Conservation (phyloP, 2,113 vertebrate genomes). For the Oryzias melastigma region DNA sequence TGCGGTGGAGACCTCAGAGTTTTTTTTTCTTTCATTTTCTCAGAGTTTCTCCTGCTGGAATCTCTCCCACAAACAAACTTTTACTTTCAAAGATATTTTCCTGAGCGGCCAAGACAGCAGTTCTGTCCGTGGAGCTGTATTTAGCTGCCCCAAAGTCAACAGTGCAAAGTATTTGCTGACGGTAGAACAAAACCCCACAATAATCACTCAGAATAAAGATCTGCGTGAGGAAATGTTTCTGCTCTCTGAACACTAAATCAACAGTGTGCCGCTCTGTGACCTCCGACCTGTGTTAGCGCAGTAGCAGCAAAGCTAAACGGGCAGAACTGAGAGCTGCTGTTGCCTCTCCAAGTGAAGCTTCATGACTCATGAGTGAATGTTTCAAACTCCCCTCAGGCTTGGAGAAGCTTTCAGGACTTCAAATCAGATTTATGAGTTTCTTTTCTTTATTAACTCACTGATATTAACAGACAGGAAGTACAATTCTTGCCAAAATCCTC, state of each 20-base stretch:
- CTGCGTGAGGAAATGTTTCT: background rate
- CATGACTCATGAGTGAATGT: background rate
- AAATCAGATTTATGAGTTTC: conserved; percentile 2
- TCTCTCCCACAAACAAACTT: no score
- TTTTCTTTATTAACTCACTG: background rate
- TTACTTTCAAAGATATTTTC: background rate
- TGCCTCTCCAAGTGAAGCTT: background rate
- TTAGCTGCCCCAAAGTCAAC: background rate
- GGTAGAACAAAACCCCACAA: background rate
- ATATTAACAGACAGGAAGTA: background rate
- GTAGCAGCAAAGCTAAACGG: background rate
- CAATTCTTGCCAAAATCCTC: background rate
- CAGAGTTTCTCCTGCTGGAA: background rate
- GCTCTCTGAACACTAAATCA: background rate
- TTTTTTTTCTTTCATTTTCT: background rate
- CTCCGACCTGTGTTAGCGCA: conserved; percentile 7
- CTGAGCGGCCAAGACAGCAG: background rate
- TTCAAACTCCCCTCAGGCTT: background rate
- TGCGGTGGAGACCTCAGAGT: background rate
- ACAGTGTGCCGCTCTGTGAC: background rate
- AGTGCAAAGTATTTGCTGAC: background rate
- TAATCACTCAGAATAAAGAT: background rate
- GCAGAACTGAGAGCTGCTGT: background rate
- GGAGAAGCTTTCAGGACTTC: no score
- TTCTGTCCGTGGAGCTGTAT: background rate